Conservation (phyloP, 2,888 invertebrate species). For the Ashinkailepas kermadecensis region DNA sequence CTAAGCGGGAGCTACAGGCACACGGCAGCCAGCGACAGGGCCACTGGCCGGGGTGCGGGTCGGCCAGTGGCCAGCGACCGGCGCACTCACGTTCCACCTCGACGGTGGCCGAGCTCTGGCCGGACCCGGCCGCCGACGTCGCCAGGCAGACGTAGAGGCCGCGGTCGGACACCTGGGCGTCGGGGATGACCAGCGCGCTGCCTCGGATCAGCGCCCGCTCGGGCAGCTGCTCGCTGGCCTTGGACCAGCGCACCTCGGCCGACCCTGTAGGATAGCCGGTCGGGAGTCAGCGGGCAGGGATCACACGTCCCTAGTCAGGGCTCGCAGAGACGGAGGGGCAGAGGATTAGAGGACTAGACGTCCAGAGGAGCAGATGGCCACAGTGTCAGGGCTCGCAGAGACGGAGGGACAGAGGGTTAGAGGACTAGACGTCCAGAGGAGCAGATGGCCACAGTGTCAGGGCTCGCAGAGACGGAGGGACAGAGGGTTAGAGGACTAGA, state of each 20-base stretch:
- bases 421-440: too few relatives aligned
- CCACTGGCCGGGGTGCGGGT: too few relatives aligned
- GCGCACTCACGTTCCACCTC: conserved; percentile 72
- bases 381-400: too few relatives aligned
- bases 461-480: too few relatives aligned
- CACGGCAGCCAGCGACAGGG: too few relatives aligned
- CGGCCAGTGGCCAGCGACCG: background rate
- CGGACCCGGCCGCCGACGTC: conserved; percentile 52
- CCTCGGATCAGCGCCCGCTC: conserved; percentile 23
- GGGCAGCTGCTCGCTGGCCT: conserved; percentile 48
- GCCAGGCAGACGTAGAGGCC: conserved; percentile 79
- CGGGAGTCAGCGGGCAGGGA: background rate
- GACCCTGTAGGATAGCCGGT: conserved; percentile 45
- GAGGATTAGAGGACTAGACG: too few relatives aligned
- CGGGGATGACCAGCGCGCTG: conserved; percentile 31
- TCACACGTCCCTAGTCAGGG: background rate
- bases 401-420: too few relatives aligned
- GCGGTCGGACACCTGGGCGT: conserved; percentile 50
- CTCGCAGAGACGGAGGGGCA: too few relatives aligned
- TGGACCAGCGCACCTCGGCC: conserved; percentile 74
- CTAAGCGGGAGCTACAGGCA: too few relatives aligned
- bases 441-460: too few relatives aligned
- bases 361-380: too few relatives aligned
- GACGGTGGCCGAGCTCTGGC: conserved; percentile 62
- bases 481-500: too few relatives aligned